Conservation (phyloP, 2,113 vertebrate genomes). For the Callospermophilus lateralis region DNA sequence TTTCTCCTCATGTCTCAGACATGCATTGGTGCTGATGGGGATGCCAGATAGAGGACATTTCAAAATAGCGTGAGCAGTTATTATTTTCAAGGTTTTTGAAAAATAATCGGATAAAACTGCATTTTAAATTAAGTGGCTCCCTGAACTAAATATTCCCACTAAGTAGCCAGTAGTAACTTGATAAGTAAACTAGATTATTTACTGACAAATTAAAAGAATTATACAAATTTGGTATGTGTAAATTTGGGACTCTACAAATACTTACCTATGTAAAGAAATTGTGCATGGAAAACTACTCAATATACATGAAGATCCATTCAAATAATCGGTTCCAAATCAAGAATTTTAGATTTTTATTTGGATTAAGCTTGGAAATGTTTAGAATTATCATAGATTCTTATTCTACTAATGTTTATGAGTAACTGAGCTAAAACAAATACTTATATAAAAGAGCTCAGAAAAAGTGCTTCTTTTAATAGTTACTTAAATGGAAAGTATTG, state of each 20-base stretch:
- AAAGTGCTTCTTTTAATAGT: neutral
- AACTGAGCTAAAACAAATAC: slow-evolving; percentile 2
- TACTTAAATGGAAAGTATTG: neutral
- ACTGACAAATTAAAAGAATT: slow-evolving; percentile 11
- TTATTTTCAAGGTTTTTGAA: slow-evolving; percentile 4
- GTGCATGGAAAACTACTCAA: neutral
- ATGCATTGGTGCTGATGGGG: neutral
- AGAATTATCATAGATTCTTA: slow-evolving; percentile 51
- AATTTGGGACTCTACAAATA: neutral
- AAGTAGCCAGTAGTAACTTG: neutral
- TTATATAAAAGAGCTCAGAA: neutral
- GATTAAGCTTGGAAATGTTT: slow-evolving; percentile 18
- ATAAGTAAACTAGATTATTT: neutral
- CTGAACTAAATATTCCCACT: neutral
- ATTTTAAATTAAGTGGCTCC: slow-evolving; percentile 1
- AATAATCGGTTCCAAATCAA: neutral
- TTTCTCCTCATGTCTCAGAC: neutral
- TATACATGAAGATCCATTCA: neutral
- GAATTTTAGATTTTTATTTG: neutral
- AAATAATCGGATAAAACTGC: neutral
- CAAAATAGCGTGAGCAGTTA: neutral
- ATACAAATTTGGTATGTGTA: neutral
- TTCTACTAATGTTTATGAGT: slow-evolving; percentile 32
- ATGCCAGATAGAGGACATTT: neutral
- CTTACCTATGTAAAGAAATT: neutral